A percentile compares a stretch with the other conserved stretches of the same genome.
These are phyloP conservation scores for Buathra laborator DNA, from an alignment of 2,888 invertebrate species.

Conservation along the genomic window DNA sequence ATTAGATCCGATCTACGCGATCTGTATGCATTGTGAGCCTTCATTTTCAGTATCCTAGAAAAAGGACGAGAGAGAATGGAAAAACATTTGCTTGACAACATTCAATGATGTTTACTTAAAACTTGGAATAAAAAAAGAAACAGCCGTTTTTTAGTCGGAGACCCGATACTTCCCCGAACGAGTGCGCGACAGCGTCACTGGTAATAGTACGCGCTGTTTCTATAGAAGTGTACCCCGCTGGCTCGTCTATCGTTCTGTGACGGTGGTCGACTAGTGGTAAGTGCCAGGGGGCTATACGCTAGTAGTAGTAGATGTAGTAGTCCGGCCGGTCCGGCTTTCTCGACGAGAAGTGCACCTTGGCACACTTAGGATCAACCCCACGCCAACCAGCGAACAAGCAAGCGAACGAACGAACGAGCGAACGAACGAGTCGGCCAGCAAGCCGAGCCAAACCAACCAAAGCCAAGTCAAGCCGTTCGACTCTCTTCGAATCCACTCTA, in stretches of 20 bases:
- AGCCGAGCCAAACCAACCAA: constrained; percentile 29
- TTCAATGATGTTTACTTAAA: background rate
- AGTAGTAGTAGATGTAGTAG: constrained; percentile 74
- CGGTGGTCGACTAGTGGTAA: constrained; percentile 47
- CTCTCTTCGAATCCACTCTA: constrained; percentile 55
- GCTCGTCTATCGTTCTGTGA: constrained; percentile 14
- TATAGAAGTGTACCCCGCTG: constrained; percentile 2
- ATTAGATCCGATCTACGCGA: no score
- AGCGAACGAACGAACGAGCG: constrained; percentile 12
- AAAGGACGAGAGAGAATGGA: no score
- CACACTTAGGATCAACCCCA: constrained; percentile 81
- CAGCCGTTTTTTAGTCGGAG: background rate
- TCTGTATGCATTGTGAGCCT: no score
- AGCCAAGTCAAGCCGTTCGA: constrained; percentile 60
- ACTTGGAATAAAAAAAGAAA: background rate
- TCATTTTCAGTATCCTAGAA: no score
- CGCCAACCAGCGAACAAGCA: constrained; percentile 53
- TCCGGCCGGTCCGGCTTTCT: constrained; percentile 85
- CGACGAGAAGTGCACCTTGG: constrained; percentile 85
- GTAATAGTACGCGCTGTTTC: background rate
- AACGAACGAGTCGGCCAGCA: constrained; percentile 14
- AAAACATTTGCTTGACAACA: background rate
- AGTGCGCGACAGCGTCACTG: background rate
- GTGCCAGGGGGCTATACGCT: constrained; percentile 51
- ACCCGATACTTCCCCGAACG: background rate